These are phyloP conservation scores for Kradibia gibbosae DNA, from an alignment of 1,140 invertebrate species.

Conservation along the genomic window DNA sequence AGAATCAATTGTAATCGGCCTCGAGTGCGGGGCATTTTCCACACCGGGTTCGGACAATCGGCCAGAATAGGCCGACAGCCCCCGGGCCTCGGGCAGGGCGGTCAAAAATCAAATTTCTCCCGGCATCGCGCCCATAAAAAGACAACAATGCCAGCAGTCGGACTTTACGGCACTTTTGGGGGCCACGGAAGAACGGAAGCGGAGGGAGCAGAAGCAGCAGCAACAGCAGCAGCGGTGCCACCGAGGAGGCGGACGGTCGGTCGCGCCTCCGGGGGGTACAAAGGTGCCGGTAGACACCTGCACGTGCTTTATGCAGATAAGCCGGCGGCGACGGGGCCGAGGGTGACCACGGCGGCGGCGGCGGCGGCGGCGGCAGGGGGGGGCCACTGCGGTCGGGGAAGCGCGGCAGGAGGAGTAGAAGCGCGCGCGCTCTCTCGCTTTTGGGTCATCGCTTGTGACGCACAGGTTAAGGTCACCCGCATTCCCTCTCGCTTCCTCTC, in stretches of 20 bases:
- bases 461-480: slow-evolving; percentile 58
- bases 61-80: background rate
- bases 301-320: slow-evolving; percentile 60
- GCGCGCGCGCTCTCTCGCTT: slow-evolving; percentile 33
- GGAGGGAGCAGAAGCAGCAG: background rate
- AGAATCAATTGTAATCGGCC: too few species aligned
- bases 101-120: background rate
- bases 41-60: background rate
- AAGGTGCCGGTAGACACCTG: slow-evolving; percentile 60
- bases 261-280: slow-evolving; percentile 32
- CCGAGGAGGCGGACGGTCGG: background rate
- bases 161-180: background rate
- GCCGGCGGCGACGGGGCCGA: slow-evolving; percentile 15
- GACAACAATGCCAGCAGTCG: background rate
- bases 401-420: background rate
- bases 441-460: slow-evolving; percentile 54
- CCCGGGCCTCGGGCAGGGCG: too few species aligned
- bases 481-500: slow-evolving; percentile 46
- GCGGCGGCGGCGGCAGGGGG: slow-evolving; percentile 12
- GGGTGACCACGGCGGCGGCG: slow-evolving; percentile 22
- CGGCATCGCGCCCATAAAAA: background rate
- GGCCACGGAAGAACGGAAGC: background rate
- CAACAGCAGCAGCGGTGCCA: background rate
- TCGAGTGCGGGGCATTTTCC: background rate
- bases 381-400: too few species aligned